Conservation (phyloP, 2,888 invertebrate genomes). For the Campopleginae sp. region DNA sequence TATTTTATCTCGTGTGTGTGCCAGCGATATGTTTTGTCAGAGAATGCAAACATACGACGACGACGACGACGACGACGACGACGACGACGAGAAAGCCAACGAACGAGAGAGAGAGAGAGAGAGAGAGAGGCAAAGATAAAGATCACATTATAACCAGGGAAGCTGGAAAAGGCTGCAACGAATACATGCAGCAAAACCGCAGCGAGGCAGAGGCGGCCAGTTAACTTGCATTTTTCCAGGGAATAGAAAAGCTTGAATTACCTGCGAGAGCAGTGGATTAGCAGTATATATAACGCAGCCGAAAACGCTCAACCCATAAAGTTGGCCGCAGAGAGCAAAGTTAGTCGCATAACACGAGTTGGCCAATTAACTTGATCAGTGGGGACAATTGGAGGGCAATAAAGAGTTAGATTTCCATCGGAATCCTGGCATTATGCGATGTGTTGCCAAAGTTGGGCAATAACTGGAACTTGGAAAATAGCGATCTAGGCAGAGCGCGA, state of each 20-base stretch:
- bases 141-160: conserved; percentile 37
- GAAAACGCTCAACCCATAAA: not conserved
- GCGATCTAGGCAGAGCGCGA: not conserved
- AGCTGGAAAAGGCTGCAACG: conserved; percentile 5
- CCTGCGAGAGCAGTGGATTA: not conserved
- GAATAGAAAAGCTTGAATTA: not conserved
- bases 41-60: conserved; percentile 52
- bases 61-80: not conserved
- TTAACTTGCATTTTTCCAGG: not conserved
- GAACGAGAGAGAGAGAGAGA: not conserved
- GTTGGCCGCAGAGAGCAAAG: not conserved
- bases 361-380: not conserved
- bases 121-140: conserved; percentile 11
- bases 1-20: conserved; percentile 41
- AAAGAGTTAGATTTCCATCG: conserved; percentile 13
- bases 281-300: not conserved
- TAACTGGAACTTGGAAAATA: not conserved
- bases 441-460: not conserved
- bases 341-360: conserved; percentile 1
- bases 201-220: not conserved
- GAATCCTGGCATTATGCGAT: conserved; percentile 14
- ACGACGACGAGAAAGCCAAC: not conserved
- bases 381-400: conserved; percentile 11
- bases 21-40: conserved; percentile 60
- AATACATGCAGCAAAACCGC: not conserved